Evolutionary conservation across 37 sponge, comb jelly and placozoan species (phyloP), one percentile per base, ranked within the genome.

Genomic region (Petrosia ficiformis): DNA sequence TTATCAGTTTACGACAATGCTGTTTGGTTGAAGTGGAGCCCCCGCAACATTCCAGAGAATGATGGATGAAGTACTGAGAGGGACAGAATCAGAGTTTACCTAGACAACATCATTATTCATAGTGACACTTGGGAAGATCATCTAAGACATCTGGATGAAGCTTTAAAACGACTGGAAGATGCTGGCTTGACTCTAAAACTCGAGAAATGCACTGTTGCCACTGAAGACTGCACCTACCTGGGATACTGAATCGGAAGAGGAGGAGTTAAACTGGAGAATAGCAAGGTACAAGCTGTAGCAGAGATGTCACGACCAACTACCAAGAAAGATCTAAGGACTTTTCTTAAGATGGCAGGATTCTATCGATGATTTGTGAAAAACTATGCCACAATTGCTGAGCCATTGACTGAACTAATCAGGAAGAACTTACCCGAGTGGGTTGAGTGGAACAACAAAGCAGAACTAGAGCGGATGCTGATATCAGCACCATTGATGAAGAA

Each of bases 1-100:
- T 0, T 85, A 52, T 70, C 42, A 84, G 21, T 89, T 84, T 38
- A 56, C 39, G 35, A 74, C 79, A 34, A 82, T 89, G 80, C 90
- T 84, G 19, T 82, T 89, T 61, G 84, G 84, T 0, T 25, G 83
- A 30, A 60, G 76, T 30, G 73, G 43, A 58, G 85, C 85, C 1
- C 79, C 90, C n/a, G 80, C 83, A 24, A 89, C 81, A 1, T 83
- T 83, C 42, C 74, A 73, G 41, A 52, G 77, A 24, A 54, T 67
- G 54, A 69, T 83, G 34, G 42, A 76, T 26, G 3, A 68, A 37
- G 48, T 83, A 35, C 65, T 83, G 1, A 32, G 65, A 2, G 43
- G 30, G 30, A 39, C 41, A 31, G 29, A 42, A 33, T 44, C 2
- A n/a, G 33, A 58, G 82, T 37, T 1, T 80, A 71, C 44, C 31